Base-by-base conservation (phyloP, 2,797 vertebrate genomes). In the Sebastes iracundus region DNA sequence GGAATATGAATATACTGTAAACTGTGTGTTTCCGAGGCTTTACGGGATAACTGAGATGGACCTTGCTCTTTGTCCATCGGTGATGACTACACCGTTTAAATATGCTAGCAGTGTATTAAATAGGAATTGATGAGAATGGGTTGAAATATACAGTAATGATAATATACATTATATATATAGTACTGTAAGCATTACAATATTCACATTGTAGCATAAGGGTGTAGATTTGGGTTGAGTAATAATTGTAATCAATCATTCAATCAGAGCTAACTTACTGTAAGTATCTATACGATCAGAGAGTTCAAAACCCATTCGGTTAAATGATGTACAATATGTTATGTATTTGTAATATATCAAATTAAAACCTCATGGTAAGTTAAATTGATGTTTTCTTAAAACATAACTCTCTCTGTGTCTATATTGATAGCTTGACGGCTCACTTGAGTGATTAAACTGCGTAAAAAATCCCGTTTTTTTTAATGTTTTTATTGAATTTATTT, bases 11-110 rank as follows among this genome's bases (percentile, higher is more conserved):
- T 69, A 14, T 27, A 23, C 18, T 80, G 61, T 70, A 62, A 84
- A 79, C 61, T 61, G n/a, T 60, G 14, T 71, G 7, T 72, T 63
- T 61, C 18, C 12, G 16, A 65, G 56, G 35, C 18, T 87, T 52
- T 77, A 20, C 1, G 2, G 55, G 27, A 64, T 35, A 30, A 78
- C 11, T 49, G 28, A 61, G 69, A 60, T 5, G 18, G 13, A 5
- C 27, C 12, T 18, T 66, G 6, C 13, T 62, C 8, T 61, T 61
- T 61, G 22, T 33, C 38, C 5, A 53, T 75, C 4, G 49, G n/a
- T 65, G 52, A 64, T 66, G 30, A 55, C 30, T 22, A 0, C 22
- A 75, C 6, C 1, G 1, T 71, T 60, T 28, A 42, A 71, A 77
- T 68, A 80, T 28, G 49, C 56, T 28, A n/a, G 25, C 53, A 60